Evolutionary conservation across 1,140 invertebrate genomes (phyloP).

Genomic region (Lanistes nyassanus): DNA sequence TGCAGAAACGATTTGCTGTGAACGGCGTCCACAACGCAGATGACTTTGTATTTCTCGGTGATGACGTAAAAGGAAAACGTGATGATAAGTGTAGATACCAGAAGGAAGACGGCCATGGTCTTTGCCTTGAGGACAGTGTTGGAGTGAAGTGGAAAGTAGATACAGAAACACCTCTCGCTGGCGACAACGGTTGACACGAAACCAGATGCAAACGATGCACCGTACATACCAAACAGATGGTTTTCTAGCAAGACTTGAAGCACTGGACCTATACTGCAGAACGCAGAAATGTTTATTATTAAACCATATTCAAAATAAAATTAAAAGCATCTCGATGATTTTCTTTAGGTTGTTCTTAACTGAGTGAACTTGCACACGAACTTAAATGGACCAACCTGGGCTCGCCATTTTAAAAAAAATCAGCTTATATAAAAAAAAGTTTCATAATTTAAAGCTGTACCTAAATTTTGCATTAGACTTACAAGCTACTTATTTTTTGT

Average conservation of each 20-base stretch:
- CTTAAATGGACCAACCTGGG: neutral
- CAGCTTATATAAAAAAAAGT: neutral
- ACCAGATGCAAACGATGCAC: neutral
- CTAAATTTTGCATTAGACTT: neutral
- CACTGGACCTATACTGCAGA: neutral
- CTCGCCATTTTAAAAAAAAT: neutral
- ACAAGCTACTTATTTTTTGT: no score
- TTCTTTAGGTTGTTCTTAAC: no score
- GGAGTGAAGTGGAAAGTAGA: constrained; percentile 11
- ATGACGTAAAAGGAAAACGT: neutral
- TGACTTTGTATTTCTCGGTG: neutral
- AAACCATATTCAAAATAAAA: no score
- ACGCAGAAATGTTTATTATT: neutral
- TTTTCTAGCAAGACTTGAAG: neutral
- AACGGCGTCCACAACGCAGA: neutral
- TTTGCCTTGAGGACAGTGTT: constrained; percentile 4
- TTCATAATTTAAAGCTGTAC: neutral
- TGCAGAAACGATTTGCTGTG: no score
- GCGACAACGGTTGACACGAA: constrained; percentile 9
- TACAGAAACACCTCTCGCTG: constrained; percentile 20
- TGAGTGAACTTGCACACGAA: neutral
- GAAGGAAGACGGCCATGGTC: neutral
- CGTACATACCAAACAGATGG: neutral
- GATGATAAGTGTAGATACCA: neutral
- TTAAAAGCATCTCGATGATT: no score